Base-by-base conservation (phyloP, 1,140 invertebrate species). In the Spodoptera frugiperda region DNA sequence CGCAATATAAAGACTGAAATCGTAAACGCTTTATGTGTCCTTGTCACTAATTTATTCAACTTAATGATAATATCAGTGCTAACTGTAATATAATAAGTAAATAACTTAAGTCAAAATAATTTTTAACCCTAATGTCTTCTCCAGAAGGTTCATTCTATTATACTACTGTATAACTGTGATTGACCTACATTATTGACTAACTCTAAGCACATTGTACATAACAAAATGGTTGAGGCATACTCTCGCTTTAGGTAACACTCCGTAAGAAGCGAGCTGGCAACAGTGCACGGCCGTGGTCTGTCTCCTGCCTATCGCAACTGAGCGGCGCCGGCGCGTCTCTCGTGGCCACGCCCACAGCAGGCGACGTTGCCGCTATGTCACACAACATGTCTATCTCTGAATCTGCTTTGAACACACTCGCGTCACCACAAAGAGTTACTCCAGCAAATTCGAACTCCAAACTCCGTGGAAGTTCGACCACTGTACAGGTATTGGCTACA, bases 301-400 rank as follows among this genome's bases (percentile, higher is more conserved):
- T 98, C 9, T 97, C 97, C 8, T 98, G 97, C 78, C 94, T 98
- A 11, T 96, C 97, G 21, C 97, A 97, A 86, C 92, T 97, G 77
- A 94, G 92, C 70, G 93, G 94, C 30, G 87, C 88, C 2, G 80
- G 79, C 72, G 61, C 82, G 3, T 87, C 89, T 3, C 86, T 89
- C 12, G 83, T 71, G 6, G 79, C 82, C 80, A 89, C 89, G 39
- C 97, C 54, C 96, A 96, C 84, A 88, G 97, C 53, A 95, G 96
- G 67, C 96, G 96, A 88, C 90, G 96, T 80, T 90, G 90, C 68
- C 39, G 86, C 88, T 14, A 87, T 89, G 77, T 77, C 83, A 2
- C 87, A 91, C 79, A 91, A 89, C 81, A 94, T 94, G 90, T 98
- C 97, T 0, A 98, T 97, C 82, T 98, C 97, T 0, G 98, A 98